These are phyloP conservation scores for Cantharis rustica DNA, from an alignment of 2,888 invertebrate genomes.

Conservation along the genomic window DNA sequence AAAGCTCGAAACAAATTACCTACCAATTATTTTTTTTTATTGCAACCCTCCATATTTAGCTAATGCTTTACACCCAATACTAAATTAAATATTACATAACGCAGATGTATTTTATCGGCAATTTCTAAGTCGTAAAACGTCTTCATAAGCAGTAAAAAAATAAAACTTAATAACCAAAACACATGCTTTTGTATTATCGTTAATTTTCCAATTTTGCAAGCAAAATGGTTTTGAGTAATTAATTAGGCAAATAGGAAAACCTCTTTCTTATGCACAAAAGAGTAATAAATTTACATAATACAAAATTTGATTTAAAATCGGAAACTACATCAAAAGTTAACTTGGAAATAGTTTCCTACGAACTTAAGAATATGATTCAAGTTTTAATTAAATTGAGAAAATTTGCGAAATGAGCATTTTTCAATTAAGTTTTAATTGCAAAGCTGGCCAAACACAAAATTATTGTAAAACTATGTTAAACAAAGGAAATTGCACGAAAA, in stretches of 20 bases:
- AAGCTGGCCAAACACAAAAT: background rate
- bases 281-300: background rate
- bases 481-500: background rate
- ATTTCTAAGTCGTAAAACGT: background rate
- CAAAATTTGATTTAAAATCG: background rate
- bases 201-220: background rate
- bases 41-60: background rate
- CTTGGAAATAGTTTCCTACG: background rate
- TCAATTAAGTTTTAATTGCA: background rate
- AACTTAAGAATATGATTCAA: background rate
- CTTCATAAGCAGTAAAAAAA: background rate
- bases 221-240: background rate
- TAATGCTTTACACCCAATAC: background rate
- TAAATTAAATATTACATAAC: background rate
- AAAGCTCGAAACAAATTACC: background rate
- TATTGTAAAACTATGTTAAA: background rate
- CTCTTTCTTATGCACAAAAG: background rate
- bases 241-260: background rate
- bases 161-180: background rate
- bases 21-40: background rate
- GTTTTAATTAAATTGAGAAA: background rate
- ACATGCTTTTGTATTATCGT: background rate
- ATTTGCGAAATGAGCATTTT: background rate
- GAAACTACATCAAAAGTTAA: background rate
- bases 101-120: background rate